phyloP scores from a whole-genome alignment of 2,888 invertebrate genomes.

The Athrips mouffetella region DNA sequence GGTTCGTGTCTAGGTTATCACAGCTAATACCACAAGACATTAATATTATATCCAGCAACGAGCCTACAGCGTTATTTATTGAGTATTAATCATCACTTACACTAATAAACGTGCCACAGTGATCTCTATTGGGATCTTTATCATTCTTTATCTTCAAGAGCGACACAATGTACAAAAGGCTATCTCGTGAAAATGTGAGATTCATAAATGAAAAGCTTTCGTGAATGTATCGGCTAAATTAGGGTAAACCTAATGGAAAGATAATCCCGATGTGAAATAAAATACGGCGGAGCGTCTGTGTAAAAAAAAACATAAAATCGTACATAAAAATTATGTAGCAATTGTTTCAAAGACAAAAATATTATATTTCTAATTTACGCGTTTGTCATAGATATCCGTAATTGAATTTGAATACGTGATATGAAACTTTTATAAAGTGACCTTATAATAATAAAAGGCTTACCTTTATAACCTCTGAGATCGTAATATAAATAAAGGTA shows the following conservation, averaged over 20 bases:
- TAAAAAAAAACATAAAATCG: background rate
- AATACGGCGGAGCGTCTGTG: no score
- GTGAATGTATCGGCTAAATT: background rate
- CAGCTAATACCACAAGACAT: conserved; percentile 50
- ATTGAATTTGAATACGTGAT: no score
- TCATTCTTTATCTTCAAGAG: conserved; percentile 13
- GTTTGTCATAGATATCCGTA: background rate
- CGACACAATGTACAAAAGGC: background rate
- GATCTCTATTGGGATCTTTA: conserved; percentile 32
- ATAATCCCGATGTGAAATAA: background rate
- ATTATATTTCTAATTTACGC: background rate
- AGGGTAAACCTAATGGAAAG: background rate
- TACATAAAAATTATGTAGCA: background rate
- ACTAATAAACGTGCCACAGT: conserved; percentile 49
- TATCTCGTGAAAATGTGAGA: background rate
- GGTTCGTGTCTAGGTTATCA: conserved; percentile 34
- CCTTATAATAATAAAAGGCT: conserved; percentile 44
- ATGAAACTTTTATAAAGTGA: conserved; percentile 28
- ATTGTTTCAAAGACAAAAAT: background rate
- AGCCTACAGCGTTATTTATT: conserved; percentile 52
- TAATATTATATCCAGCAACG: conserved; percentile 48
- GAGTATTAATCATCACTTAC: conserved; percentile 54
- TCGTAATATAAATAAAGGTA: conserved; percentile 56
- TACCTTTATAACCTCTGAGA: conserved; percentile 36
- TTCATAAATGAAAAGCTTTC: background rate